Evolutionary conservation across 2,888 invertebrate genomes (phyloP), one percentile per base, ranked within the genome.

Genomic region (Macropis europaea): DNA sequence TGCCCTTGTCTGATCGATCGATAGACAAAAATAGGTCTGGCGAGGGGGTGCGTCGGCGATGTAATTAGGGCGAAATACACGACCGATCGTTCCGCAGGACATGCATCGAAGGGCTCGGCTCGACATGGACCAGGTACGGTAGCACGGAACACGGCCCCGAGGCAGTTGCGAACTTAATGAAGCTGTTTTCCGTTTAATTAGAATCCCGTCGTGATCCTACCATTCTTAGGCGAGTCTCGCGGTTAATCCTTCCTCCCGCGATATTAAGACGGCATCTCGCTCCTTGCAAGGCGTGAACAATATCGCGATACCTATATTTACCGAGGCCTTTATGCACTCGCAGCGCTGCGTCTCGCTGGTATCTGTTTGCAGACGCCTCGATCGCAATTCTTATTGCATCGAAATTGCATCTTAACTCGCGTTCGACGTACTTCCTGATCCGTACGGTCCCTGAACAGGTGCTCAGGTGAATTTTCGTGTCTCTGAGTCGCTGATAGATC

Each of bases 141-240:
- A 71, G 62, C 76, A 67, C 60, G 77, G 54, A 74, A 75, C 74
- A 68, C 54, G 71, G 71, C 80, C 83, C 79, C 63, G 77, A 76
- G 83, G 85, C 80, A 79, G 84, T 86, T 84, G 78, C 81, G 72
- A 83, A 85, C 85, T 87, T 88, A 88, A 89, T 83, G 85, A 88
- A 88, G 88, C 85, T 87, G 87, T 87, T 88, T 88, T 86, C 86
- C 86, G 84, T 87, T 89, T 89, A 89, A 89, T 89, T 88, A 89
- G 88, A 89, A 88, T 88, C 82, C 86, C 74, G 79, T 78, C 81
- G 81, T 85, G 86, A 88, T 88, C 86, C 84, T 79, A 73, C 85
- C 73, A 86, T 87, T 86, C 84, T 85, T 82, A 81, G 81, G 69
- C 69, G 77, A 81, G 83, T 82, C 81, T 66, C 76, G 71, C 67